Percentiles rank a stretch among this genome's conserved stretches.
These are phyloP conservation scores for Calliopsis andreniformis DNA, from an alignment of 1,140 invertebrate species.

Conservation along the genomic window DNA sequence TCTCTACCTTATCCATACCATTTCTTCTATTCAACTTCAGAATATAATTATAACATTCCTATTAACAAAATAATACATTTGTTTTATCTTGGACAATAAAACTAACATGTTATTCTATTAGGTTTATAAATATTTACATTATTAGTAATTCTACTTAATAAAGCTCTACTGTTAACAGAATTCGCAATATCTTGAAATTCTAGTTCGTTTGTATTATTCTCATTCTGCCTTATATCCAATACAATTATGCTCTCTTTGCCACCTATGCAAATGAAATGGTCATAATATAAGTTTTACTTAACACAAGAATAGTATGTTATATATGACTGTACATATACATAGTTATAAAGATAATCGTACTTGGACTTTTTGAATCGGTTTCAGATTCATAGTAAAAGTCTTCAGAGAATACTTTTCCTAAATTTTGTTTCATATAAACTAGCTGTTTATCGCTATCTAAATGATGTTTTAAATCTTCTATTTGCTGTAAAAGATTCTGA, in stretches of 20 bases:
- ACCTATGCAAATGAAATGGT: conserved; percentile 5
- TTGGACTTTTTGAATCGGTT: background rate
- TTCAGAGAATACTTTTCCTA: conserved; percentile 4
- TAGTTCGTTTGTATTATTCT: conserved; percentile 2
- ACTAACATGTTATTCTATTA: conserved; percentile 3
- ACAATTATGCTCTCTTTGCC: background rate
- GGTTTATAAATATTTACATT: background rate
- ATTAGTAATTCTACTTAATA: background rate
- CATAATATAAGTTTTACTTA: background rate
- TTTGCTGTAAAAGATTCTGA: conserved; percentile 40
- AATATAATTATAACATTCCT: conserved; percentile 24
- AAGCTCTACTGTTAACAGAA: conserved; percentile 1
- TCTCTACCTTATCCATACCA: conserved; percentile 4
- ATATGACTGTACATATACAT: background rate
- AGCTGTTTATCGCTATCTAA: conserved; percentile 8
- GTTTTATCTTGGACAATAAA: background rate
- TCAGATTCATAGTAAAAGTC: background rate
- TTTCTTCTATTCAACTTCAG: conserved; percentile 5
- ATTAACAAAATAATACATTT: background rate
- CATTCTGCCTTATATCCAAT: background rate
- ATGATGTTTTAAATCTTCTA: conserved; percentile 51
- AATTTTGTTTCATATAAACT: background rate
- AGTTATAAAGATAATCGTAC: conserved; percentile 6
- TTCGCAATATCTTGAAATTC: conserved; percentile 3
- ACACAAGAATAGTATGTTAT: background rate